Percentiles rank a stretch among this genome's conserved stretches.
phyloP scores from a whole-genome alignment of 2,797 vertebrate species.

The Cephalopachus bancanus region DNA sequence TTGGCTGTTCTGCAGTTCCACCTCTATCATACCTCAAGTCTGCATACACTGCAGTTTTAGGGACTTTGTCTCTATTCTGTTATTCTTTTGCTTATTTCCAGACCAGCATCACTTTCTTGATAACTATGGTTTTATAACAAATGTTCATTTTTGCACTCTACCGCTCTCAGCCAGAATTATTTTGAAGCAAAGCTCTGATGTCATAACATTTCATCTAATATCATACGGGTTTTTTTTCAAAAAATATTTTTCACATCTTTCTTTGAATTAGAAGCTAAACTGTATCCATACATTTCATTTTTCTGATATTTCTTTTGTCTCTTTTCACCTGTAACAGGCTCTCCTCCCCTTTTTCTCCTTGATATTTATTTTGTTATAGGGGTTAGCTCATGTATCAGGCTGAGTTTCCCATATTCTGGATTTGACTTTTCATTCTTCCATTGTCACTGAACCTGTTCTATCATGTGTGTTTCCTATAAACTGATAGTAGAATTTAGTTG shows the following conservation, averaged over 20 bases:
- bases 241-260: background rate
- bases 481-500: background rate
- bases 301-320: background rate
- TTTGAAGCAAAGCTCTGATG: background rate
- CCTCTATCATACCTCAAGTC: no score
- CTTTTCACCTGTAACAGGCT: background rate
- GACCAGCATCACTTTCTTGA: no score
- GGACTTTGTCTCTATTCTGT: no score
- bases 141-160: no score
- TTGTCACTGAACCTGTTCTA: background rate
- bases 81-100: no score
- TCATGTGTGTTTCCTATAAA: background rate
- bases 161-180: background rate
- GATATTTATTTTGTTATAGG: background rate
- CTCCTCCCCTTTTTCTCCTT: background rate
- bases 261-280: conserved; percentile 1
- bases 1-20: no score
- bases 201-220: background rate
- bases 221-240: background rate
- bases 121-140: no score
- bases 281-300: background rate
- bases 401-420: background rate
- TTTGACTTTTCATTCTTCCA: background rate
- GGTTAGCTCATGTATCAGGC: background rate
- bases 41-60: no score